Percentiles rank a stretch among this genome's conserved stretches.
phyloP scores from a whole-genome alignment of 2,888 invertebrate species.

The Brenthis daphne region DNA sequence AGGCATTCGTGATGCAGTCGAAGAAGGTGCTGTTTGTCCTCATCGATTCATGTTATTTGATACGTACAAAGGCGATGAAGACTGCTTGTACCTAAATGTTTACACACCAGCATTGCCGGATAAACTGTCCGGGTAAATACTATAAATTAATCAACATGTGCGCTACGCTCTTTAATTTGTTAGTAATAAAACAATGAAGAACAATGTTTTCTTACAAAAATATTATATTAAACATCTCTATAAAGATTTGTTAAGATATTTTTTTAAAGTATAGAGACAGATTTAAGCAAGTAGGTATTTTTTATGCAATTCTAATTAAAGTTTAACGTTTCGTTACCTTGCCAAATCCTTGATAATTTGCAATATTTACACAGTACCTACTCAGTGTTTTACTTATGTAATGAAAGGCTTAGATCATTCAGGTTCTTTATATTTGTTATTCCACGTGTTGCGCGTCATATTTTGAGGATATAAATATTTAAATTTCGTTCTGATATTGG shows the following conservation, averaged over 20 bases:
- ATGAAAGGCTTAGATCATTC: not conserved
- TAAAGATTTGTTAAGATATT: too few species aligned
- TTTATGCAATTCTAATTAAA: not conserved
- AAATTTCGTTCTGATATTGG: too few species aligned
- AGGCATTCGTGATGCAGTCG: constrained; percentile 85
- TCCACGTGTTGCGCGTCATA: too few species aligned
- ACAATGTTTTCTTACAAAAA: too few species aligned
- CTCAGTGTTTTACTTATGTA: not conserved
- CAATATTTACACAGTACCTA: constrained; percentile 8
- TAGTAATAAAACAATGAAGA: too few species aligned
- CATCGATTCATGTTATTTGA: constrained; percentile 86
- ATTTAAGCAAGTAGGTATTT: too few species aligned
- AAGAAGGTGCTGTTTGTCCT: constrained; percentile 87
- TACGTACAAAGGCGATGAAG: constrained; percentile 84
- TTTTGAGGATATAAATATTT: too few species aligned
- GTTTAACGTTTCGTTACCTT: not conserved
- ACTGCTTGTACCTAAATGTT: constrained; percentile 87
- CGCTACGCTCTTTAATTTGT: not conserved
- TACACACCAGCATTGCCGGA: constrained; percentile 84
- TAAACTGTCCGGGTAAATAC: constrained; percentile 64
- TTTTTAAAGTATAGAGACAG: too few species aligned
- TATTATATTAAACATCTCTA: too few species aligned
- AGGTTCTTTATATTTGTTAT: not conserved
- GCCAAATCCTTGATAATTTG: constrained; percentile 4
- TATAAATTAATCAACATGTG: not conserved